Percentiles rank a stretch among this genome's conserved stretches.
phyloP scores from a whole-genome alignment of 1,140 invertebrate genomes.

The Zaprionus tsacasi region DNA sequence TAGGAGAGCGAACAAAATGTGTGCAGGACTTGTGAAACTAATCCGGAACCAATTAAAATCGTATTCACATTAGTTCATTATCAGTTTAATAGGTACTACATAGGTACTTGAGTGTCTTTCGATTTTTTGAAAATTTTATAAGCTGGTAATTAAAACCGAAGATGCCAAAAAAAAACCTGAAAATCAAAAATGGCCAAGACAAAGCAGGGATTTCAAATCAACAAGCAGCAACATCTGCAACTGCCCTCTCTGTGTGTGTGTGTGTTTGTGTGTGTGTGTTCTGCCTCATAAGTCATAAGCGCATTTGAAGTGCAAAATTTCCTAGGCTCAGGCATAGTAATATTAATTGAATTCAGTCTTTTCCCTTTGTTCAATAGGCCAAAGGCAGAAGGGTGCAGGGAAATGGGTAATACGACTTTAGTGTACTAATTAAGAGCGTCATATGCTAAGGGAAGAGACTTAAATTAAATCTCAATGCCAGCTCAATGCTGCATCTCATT shows the following conservation, averaged over 20 bases:
- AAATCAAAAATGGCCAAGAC: not conserved
- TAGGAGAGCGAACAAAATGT: not conserved
- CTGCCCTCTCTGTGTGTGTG: too few relatives aligned
- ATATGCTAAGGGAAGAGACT: not conserved
- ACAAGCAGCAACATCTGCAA: too few relatives aligned
- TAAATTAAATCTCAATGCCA: not conserved
- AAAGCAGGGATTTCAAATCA: not conserved
- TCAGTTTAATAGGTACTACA: not conserved
- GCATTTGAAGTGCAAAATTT: not conserved
- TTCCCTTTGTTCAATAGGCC: not conserved
- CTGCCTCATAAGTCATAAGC: not conserved
- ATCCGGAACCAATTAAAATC: conserved; percentile 1
- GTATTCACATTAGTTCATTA: not conserved
- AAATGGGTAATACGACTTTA: not conserved
- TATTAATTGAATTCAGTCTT: conserved; percentile 1
- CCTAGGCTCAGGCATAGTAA: not conserved
- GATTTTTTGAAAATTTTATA: not conserved
- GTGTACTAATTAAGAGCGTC: not conserved
- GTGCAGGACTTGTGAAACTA: not conserved
- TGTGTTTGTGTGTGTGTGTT: too few relatives aligned
- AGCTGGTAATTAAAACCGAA: not conserved
- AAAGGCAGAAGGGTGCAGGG: too few relatives aligned
- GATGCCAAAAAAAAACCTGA: not conserved
- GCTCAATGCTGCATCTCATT: not conserved
- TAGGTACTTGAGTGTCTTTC: too few relatives aligned